Conservation (phyloP, 2,113 vertebrate genomes). For the Thamnaconus septentrionalis region DNA sequence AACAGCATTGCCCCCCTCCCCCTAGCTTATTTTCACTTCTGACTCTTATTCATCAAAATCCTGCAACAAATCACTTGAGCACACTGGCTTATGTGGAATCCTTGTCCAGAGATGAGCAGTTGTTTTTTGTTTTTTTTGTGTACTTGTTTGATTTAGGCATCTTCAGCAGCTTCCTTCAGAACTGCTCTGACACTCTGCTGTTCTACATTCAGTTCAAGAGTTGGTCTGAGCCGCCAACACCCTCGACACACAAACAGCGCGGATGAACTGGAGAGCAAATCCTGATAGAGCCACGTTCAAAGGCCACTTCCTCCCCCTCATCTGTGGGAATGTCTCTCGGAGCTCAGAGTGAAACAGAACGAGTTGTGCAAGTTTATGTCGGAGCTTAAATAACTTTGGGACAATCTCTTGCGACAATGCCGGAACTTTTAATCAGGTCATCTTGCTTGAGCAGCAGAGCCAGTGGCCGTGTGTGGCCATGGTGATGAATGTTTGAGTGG, state of each 20-base stretch:
- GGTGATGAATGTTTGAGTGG: no score
- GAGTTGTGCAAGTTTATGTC: not conserved
- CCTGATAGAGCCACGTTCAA: constrained; percentile 77
- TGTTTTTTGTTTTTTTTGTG: not conserved
- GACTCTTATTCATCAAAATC: no score
- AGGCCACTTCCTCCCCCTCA: constrained; percentile 77
- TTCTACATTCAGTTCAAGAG: constrained; percentile 36
- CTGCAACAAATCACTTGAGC: no score
- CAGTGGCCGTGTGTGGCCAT: no score
- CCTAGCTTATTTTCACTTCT: no score
- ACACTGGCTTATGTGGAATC: no score
- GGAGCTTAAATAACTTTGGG: no score
- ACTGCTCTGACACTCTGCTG: constrained; percentile 41
- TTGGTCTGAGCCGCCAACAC: constrained; percentile 37
- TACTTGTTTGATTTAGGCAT: constrained; percentile 1
- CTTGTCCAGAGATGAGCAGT: not conserved
- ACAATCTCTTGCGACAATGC: no score
- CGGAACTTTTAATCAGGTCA: no score
- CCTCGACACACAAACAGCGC: constrained; percentile 69
- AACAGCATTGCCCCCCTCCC: no score
- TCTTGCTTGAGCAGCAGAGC: no score
- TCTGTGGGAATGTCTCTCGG: constrained; percentile 31
- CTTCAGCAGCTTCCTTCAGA: not conserved
- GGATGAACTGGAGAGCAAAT: constrained; percentile 64
- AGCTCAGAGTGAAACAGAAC: not conserved